Conservation (phyloP, 2,113 vertebrate genomes). For the Alosa alosa region DNA sequence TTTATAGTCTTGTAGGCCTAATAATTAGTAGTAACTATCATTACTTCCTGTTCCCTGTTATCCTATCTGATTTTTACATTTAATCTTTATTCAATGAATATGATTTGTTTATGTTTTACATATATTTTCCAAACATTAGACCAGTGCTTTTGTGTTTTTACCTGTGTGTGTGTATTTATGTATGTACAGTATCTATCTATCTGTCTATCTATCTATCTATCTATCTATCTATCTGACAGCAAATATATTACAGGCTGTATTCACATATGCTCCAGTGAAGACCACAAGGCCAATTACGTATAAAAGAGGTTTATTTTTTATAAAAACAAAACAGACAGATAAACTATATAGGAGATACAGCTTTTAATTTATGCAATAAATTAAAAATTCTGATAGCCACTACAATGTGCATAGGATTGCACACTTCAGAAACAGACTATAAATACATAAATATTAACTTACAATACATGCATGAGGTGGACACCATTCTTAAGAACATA, state of each 20-base stretch:
- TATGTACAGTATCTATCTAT: too few species aligned
- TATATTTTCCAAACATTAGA: too few species aligned
- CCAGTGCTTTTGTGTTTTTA: too few species aligned
- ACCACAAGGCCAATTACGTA: not conserved
- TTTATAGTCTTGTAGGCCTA: too few species aligned
- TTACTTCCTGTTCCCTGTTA: too few species aligned
- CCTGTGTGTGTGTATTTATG: too few species aligned
- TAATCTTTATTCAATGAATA: too few species aligned
- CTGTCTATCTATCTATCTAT: too few species aligned
- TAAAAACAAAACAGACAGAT: not conserved
- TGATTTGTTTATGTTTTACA: too few species aligned
- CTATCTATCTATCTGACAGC: too few species aligned
- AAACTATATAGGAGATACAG: not conserved
- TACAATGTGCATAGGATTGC: slow-evolving; percentile 1
- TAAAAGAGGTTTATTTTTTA: slow-evolving; percentile 28
- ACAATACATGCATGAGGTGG: not conserved
- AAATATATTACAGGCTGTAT: not conserved
- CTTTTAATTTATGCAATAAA: slow-evolving; percentile 14
- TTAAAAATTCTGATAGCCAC: not conserved
- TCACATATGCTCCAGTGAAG: not conserved
- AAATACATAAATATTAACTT: slow-evolving; percentile 39
- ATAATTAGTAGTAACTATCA: too few species aligned
- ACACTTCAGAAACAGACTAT: slow-evolving; percentile 19
- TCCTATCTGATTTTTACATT: too few species aligned
- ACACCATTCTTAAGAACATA: not conserved